A percentile compares a stretch with the other conserved stretches of the same genome.
These are phyloP conservation scores for Leptatherina wallacei DNA, from an alignment of 2,797 vertebrate genomes.

Conservation along the genomic window DNA sequence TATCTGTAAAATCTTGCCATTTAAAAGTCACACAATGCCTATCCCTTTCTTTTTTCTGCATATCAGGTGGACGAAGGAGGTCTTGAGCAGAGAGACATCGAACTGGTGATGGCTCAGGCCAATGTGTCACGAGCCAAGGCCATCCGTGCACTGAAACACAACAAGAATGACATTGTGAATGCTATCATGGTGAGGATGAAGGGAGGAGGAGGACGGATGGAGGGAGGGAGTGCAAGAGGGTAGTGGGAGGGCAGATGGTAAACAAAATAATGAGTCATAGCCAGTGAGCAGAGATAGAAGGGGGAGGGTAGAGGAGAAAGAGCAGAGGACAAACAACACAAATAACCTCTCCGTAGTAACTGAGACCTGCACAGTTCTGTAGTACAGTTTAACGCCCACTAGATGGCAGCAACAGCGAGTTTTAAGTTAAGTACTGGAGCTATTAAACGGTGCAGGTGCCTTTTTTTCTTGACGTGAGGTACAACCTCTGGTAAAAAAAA, in stretches of 20 bases:
- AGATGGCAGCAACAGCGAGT: constrained; percentile 56
- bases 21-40: not conserved
- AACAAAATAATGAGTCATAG: constrained; percentile 69
- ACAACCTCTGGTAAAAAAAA: not conserved
- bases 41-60: constrained; percentile 17
- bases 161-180: constrained; percentile 98
- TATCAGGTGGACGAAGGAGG: constrained; percentile 92
- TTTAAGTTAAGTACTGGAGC: not conserved
- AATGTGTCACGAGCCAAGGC: constrained; percentile 95
- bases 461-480: not conserved
- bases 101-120: constrained; percentile 98
- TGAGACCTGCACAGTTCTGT: constrained; percentile 34
- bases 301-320: constrained; percentile 20
- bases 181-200: constrained; percentile 94
- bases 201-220: constrained; percentile 7
- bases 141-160: constrained; percentile 92
- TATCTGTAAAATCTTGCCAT: not conserved
- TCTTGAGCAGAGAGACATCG: constrained; percentile 93
- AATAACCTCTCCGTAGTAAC: constrained; percentile 47
- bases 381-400: constrained; percentile 47
- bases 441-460: constrained; percentile 22
- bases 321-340: constrained; percentile 59
- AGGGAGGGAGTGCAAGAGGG: constrained; percentile 6
- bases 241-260: constrained; percentile 52
- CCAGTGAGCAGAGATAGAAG: constrained; percentile 22